phyloP scores from a whole-genome alignment of 2,113 vertebrate genomes.

The Serilophus lunatus region DNA sequence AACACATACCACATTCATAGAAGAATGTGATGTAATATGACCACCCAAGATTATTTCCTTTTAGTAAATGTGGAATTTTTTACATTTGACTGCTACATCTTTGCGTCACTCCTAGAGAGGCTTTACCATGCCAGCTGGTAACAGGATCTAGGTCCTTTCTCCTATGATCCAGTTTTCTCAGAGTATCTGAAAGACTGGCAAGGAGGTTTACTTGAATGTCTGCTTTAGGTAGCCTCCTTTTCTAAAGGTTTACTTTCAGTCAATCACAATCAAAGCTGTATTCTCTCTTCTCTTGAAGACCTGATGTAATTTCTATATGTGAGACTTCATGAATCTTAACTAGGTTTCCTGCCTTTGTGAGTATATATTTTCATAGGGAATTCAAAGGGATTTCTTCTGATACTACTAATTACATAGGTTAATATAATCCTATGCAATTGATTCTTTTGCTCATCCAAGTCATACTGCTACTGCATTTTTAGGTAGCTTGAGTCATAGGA shows the following conservation, averaged over 20 bases:
- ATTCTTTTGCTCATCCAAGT: rapidly evolving
- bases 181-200: neutral
- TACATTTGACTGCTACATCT: neutral
- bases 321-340: neutral
- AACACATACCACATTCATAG: neutral
- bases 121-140: neutral
- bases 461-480: neutral
- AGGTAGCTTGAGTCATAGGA: neutral
- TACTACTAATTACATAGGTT: neutral
- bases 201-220: neutral
- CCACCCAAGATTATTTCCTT: neutral
- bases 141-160: neutral
- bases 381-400: neutral
- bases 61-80: neutral
- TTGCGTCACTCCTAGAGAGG: neutral
- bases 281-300: neutral
- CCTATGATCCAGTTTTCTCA: neutral
- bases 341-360: neutral
- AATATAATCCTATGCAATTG: neutral
- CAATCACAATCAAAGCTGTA: neutral
- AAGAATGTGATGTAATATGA: neutral
- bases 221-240: neutral
- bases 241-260: neutral
- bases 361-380: neutral
- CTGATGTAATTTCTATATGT: neutral